Conservation (phyloP, 2,113 vertebrate species). For the Emberiza fucata region DNA sequence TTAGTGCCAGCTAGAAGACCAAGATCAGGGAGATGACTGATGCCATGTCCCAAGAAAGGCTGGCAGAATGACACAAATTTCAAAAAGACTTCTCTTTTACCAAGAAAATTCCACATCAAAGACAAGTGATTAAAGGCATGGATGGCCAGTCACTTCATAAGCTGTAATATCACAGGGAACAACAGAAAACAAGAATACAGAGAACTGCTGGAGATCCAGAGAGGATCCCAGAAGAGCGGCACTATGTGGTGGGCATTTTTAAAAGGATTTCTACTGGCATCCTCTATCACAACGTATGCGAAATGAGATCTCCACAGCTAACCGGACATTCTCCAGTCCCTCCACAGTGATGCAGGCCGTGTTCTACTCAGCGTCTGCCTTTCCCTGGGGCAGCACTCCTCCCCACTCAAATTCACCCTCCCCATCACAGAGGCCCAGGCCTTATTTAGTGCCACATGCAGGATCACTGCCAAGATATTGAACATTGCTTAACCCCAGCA, state of each 20-base stretch:
- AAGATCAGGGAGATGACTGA: neutral
- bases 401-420: neutral
- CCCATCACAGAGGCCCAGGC: neutral
- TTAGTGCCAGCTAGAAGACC: neutral
- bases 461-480: accelerated
- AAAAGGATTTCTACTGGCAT: neutral
- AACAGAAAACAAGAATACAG: accelerated
- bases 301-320: neutral
- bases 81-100: neutral
- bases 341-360: accelerated
- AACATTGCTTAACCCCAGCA: too few species aligned
- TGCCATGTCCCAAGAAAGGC: neutral
- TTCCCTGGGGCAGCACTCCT: neutral
- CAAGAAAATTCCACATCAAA: neutral
- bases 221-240: neutral
- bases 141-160: too few species aligned
- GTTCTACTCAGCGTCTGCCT: neutral
- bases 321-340: neutral
- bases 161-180: too few species aligned
- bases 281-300: accelerated
- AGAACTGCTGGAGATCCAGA: neutral
- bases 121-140: accelerated
- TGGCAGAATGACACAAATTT: neutral
- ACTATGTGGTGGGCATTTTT: accelerated
- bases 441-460: accelerated